These are phyloP conservation scores for Cavia aperea DNA, from an alignment of 2,113 vertebrate genomes.

Conservation along the genomic window DNA sequence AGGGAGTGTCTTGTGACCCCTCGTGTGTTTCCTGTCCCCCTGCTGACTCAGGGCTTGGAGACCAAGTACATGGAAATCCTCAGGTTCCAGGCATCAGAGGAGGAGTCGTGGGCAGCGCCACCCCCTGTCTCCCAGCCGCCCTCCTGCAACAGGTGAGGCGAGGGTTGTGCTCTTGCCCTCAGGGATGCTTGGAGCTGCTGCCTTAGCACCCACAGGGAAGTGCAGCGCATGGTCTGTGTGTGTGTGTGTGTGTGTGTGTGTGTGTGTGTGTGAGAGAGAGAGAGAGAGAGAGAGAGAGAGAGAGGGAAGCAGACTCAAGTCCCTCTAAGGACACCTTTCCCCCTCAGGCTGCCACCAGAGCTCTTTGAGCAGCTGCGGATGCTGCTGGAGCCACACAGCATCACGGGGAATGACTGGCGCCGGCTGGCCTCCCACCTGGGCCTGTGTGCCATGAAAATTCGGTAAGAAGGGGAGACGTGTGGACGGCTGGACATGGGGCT, in stretches of 20 bases:
- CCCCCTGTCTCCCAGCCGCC: conserved; percentile 39
- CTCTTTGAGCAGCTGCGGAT: conserved; percentile 50
- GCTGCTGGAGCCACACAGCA: conserved; percentile 18
- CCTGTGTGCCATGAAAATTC: conserved; percentile 10
- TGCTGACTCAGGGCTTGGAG: conserved; percentile 62
- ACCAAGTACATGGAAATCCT: conserved; percentile 70
- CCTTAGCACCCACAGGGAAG: rapidly evolving
- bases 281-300: too few relatives aligned
- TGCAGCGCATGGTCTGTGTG: not conserved
- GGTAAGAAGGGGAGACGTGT: not conserved
- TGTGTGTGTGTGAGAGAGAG: not conserved
- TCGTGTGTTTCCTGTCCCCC: not conserved
- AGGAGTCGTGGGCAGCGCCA: conserved; percentile 24
- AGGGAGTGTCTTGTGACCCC: not conserved
- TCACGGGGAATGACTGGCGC: conserved; percentile 49
- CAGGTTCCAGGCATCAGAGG: conserved; percentile 64
- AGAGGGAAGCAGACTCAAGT: not conserved
- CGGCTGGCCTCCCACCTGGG: conserved; percentile 42
- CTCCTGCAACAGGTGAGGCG: conserved; percentile 61
- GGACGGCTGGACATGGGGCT: rapidly evolving
- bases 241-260: not conserved
- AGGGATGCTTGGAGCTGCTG: not conserved
- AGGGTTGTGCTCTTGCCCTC: not conserved
- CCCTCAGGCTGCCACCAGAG: not conserved
- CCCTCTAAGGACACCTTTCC: not conserved